phyloP scores from a whole-genome alignment of 2,113 vertebrate genomes.

The Chelonoidis abingdonii region DNA sequence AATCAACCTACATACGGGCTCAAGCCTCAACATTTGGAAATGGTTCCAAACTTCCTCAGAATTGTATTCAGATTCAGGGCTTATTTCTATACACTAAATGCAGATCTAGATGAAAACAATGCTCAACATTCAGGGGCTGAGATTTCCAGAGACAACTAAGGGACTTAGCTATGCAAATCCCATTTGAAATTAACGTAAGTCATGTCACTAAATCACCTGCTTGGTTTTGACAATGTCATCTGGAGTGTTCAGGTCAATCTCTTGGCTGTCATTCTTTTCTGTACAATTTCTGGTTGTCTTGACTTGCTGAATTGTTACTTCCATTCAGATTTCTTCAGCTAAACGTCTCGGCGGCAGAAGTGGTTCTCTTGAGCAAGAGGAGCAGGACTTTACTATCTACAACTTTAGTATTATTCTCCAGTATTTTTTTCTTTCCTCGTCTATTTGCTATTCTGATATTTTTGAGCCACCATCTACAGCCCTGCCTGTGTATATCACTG shows the following conservation, averaged over 20 bases:
- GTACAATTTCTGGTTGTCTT: not conserved
- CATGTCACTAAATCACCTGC: not conserved
- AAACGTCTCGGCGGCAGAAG: not conserved
- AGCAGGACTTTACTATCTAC: not conserved
- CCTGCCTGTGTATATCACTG: not conserved
- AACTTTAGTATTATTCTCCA: not conserved
- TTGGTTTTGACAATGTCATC: not conserved
- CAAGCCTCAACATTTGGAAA: not conserved
- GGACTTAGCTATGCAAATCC: not conserved
- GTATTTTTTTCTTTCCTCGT: not conserved
- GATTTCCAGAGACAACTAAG: not conserved
- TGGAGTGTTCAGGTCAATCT: not conserved
- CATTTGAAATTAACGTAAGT: not conserved
- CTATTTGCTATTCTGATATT: not conserved
- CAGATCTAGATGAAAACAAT: not conserved
- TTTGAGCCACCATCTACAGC: not conserved
- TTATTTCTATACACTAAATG: not conserved
- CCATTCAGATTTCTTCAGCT: not conserved
- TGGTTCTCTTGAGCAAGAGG: not conserved
- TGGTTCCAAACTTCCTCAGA: not conserved
- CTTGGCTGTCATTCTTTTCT: not conserved
- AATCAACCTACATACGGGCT: not conserved
- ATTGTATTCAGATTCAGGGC: not conserved
- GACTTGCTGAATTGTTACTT: not conserved
- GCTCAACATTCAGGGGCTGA: not conserved